Conservation (phyloP, 2,113 vertebrate genomes). For the Engystomops pustulosus region DNA sequence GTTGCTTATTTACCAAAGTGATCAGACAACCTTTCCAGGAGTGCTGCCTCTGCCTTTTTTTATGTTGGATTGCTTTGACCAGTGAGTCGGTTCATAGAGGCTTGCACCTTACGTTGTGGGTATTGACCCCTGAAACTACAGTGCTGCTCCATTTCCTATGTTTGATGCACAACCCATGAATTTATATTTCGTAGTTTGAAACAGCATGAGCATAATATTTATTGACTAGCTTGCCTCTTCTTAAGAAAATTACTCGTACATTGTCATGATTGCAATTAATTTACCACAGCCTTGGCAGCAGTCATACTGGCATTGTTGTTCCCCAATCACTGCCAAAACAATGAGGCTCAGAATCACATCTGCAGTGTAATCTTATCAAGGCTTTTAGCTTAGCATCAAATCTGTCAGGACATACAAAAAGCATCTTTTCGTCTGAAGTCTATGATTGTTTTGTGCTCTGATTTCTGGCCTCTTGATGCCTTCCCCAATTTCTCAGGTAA, state of each 20-base stretch:
- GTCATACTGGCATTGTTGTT: neutral
- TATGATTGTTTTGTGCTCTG: neutral
- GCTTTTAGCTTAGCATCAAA: slow-evolving; percentile 23
- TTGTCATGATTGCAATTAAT: neutral
- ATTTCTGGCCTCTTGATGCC: neutral
- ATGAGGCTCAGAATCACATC: neutral
- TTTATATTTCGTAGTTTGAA: neutral
- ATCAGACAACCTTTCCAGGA: no score
- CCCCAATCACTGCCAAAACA: neutral
- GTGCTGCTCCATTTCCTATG: no score
- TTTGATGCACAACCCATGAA: no score
- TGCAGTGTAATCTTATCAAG: neutral
- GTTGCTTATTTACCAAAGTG: no score
- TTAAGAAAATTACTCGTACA: neutral
- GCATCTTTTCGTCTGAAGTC: slow-evolving; percentile 9
- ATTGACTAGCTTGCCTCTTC: neutral
- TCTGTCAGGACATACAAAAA: neutral
- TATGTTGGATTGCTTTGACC: no score
- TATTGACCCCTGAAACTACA: no score
- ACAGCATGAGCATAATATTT: neutral
- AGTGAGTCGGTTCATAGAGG: no score
- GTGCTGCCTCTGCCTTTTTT: no score
- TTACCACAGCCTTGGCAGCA: slow-evolving; percentile 4
- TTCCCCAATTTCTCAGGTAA: neutral
- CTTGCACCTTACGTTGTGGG: no score